phyloP scores from a whole-genome alignment of 92 coral and sea anemone species.

The Heteractis magnifica region DNA sequence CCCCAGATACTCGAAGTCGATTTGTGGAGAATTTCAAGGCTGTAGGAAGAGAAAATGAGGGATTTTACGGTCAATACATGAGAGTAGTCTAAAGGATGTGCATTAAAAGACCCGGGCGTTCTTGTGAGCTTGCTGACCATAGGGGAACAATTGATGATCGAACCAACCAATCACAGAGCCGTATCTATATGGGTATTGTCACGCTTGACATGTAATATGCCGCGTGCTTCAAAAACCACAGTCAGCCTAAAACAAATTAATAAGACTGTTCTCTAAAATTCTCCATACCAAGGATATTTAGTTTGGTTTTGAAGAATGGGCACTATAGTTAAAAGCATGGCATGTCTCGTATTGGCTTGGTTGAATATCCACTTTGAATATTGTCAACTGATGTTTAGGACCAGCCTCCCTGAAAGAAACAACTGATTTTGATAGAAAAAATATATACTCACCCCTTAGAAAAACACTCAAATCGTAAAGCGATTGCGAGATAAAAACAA shows the following conservation, averaged over 20 bases:
- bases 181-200: slow-evolving; percentile 52
- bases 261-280: not conserved
- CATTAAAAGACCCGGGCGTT: slow-evolving; percentile 52
- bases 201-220: slow-evolving; percentile 75
- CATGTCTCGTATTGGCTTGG: not conserved
- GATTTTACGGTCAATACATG: slow-evolving; percentile 39
- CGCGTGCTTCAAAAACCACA: slow-evolving; percentile 54
- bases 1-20: slow-evolving; percentile 7
- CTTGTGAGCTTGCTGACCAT: slow-evolving; percentile 55
- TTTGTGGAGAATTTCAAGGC: slow-evolving; percentile 13
- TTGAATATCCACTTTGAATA: not conserved
- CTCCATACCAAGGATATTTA: not conserved
- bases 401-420: not conserved
- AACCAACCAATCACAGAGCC: slow-evolving; percentile 31
- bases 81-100: slow-evolving; percentile 8
- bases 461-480: not conserved
- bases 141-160: slow-evolving; percentile 46
- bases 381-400: not conserved
- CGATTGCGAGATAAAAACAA: slow-evolving; percentile 5
- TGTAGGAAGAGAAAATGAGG: not conserved
- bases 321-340: not conserved
- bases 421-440: not conserved
- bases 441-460: not conserved
- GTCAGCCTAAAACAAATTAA: slow-evolving; percentile 35
- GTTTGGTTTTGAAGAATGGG: not conserved